Evolutionary conservation across 2,113 vertebrate species (phyloP), one percentile per base, ranked within the genome.

Genomic region (Varanus salvator): DNA sequence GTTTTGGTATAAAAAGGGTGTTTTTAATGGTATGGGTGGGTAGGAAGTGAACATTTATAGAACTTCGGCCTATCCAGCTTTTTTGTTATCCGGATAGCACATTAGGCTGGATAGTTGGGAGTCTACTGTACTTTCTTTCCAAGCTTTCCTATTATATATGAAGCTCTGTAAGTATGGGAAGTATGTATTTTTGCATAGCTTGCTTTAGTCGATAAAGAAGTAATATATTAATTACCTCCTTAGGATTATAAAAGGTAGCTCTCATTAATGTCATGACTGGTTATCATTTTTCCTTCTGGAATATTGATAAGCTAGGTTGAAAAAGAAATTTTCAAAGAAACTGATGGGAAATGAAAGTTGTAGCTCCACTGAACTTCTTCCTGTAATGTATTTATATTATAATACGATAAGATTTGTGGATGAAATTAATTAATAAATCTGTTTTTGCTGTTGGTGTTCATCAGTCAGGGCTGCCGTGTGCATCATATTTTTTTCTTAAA

Each of bases 111-210:
- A 44, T 44, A 44, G 38, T 44, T 44, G 38, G 38, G 38, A 44
- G 38, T 44, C 38, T 44, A 44, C 38, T 44, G 38, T 44, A 44
- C 0, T 92, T 89, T 89, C 66, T 91, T 84, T 95, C 31, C 1
- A 17, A 48, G 78, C 29, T 66, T 27, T 11, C 2, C 29, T 11
- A 29, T 64, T 94, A 92, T 89, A 81, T 93, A 23, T 89, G 81
- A 86, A 91, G 68, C 90, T 91, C 54, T 17, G 38, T 3, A 84
- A 91, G 77, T 88, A 72, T 1, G 0, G 68, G 68, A 93, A 92
- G 74, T 86, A 92, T 92, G 72, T 89, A 87, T 90, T 95, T 94
- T 74, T 89, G 78, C 74, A 87, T 94, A 91, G 93, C 89, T 92
- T 69, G 21, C 91, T 92, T 52, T 87, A 91, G 90, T 90, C 94